These are phyloP conservation scores for Amazona vittata DNA, from an alignment of 2,113 vertebrate genomes.

Conservation along the genomic window DNA sequence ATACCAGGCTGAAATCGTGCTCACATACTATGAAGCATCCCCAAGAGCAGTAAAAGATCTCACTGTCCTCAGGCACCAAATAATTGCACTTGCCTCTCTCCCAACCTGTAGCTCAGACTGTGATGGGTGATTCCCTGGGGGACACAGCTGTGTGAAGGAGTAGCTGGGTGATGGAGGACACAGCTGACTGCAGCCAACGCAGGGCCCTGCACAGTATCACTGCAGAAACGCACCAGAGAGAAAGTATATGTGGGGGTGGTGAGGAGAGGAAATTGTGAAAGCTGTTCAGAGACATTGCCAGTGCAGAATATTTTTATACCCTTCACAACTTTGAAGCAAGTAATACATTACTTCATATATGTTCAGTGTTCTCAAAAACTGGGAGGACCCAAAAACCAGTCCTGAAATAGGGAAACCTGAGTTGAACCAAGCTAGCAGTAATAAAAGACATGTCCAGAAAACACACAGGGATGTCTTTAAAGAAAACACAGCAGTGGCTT, in stretches of 20 bases:
- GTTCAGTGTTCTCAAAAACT: background rate
- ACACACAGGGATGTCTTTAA: background rate
- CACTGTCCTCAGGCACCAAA: background rate
- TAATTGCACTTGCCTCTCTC: background rate
- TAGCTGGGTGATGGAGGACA: background rate
- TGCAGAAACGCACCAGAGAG: background rate
- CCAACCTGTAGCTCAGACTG: background rate
- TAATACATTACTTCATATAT: background rate
- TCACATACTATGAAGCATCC: fast-evolving
- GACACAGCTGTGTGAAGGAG: background rate
- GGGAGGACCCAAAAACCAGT: background rate
- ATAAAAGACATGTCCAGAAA: background rate
- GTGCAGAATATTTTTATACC: slow-evolving; percentile 12
- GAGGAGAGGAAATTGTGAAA: slow-evolving; percentile 33
- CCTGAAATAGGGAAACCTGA: background rate
- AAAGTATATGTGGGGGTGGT: background rate
- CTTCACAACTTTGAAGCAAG: background rate
- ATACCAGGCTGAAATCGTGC: background rate
- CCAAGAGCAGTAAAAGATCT: background rate
- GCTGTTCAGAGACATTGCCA: slow-evolving; percentile 16
- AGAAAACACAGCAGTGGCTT: background rate
- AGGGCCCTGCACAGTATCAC: background rate
- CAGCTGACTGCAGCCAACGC: background rate
- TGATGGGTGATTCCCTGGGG: background rate
- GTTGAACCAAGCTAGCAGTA: background rate